Evolutionary conservation across 2,797 vertebrate species (phyloP).

Genomic region (Manis crassicaudata): DNA sequence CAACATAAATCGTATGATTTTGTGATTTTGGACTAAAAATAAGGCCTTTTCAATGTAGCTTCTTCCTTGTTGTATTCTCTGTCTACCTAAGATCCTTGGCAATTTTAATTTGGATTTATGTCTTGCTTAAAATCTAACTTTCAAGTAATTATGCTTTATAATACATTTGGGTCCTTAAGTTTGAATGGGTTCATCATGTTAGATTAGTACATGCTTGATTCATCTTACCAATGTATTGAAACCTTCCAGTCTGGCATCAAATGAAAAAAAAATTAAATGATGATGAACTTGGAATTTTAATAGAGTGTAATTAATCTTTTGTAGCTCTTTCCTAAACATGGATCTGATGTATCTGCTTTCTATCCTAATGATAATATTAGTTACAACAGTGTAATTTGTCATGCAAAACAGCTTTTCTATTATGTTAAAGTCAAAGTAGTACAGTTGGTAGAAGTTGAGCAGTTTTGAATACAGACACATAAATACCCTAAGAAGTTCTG

Average conservation of each 20-base stretch:
- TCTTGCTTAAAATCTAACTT: constrained; percentile 79
- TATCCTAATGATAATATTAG: constrained; percentile 73
- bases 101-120: constrained; percentile 80
- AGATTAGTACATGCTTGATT: constrained; percentile 74
- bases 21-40: constrained; percentile 51
- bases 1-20: constrained; percentile 38
- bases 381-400: constrained; percentile 74
- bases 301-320: constrained; percentile 83
- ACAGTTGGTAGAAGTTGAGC: neutral
- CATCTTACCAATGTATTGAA: constrained; percentile 71
- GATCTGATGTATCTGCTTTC: constrained; percentile 69
- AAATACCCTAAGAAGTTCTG: constrained; percentile 33
- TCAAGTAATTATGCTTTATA: constrained; percentile 82
- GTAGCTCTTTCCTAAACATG: constrained; percentile 56
- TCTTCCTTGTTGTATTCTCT: constrained; percentile 66
- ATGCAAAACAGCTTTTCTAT: constrained; percentile 73
- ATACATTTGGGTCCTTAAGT: constrained; percentile 76
- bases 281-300: constrained; percentile 84
- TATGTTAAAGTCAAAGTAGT: constrained; percentile 45
- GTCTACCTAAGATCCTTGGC: constrained; percentile 71
- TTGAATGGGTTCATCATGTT: constrained; percentile 68
- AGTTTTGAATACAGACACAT: neutral
- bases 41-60: constrained; percentile 47
- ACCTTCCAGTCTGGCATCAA: constrained; percentile 74
- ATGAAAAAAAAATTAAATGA: constrained; percentile 72